Base-by-base conservation (phyloP, 2,888 invertebrate species). In the Erpobdella octoculata region DNA sequence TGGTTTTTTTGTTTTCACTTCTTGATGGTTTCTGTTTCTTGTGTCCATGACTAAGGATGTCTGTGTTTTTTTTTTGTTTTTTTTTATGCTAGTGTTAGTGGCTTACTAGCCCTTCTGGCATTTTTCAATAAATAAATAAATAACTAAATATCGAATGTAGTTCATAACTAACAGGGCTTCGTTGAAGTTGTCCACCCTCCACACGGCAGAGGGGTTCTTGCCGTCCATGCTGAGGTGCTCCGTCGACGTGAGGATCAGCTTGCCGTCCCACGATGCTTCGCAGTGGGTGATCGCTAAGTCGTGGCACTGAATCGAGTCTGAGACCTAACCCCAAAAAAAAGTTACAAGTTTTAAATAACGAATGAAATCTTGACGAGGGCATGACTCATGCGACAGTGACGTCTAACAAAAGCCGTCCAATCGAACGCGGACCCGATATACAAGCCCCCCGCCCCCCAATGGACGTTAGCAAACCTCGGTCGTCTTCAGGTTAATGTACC, bases 151-250 rank as follows among this genome's bases (percentile, higher is more conserved):
- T 28, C 12, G 21, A 38, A 37, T 2, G 5, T 1, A 64, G 38
- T 5, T 35, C n/a, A n/a, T n/a, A 25, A 74, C 87, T 85, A 84
- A 90, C 87, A 77, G 87, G 87, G 87, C 85, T 73, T 88, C 87
- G 77, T 88, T 88, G 31, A 76, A 74, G 64, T 82, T 81, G 73
- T 86, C 73, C 77, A 82, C 79, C 3, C 77, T 75, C 90, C 92
- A 93, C 0, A 93, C 83, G 0, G 90, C 89, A 0, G 92, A 91
- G 64, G n/a, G n/a, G 91, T 86, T 0, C 92, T 92, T 61, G 89
- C 85, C 80, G 93, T 89, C 88, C 92, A 93, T 0, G 90, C 88
- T 0, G 91, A 90, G 9, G 92, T 92, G 93, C 0, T 90, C 88
- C 0, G 91, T 90, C 9, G 92, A 90, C 0, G 93, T 92, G 0